These are phyloP conservation scores for Stenolophus ochropezus DNA, from an alignment of 2,888 invertebrate genomes.

Conservation along the genomic window DNA sequence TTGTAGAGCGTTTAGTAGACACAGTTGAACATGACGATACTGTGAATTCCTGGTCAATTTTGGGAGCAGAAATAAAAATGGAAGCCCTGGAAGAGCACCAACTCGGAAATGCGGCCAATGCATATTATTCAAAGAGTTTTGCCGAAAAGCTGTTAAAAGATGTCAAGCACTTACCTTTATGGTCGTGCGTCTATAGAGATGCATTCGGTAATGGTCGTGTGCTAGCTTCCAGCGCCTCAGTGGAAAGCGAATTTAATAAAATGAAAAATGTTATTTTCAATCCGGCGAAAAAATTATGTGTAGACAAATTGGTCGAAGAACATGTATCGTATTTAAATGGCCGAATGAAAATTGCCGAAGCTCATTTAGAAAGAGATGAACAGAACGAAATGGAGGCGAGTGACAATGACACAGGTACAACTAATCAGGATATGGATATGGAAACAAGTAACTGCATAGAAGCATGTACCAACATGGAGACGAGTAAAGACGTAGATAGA, in stretches of 20 bases:
- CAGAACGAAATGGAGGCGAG: not conserved
- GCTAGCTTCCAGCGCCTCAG: constrained; percentile 9
- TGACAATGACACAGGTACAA: no score
- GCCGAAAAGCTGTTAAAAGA: not conserved
- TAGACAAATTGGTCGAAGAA: constrained; percentile 6
- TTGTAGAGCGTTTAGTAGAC: no score
- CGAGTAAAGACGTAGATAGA: no score
- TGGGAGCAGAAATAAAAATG: no score
- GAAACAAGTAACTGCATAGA: no score
- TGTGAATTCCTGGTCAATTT: no score
- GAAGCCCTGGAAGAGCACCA: no score
- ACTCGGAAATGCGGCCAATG: no score
- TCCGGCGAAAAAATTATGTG: not conserved
- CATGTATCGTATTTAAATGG: constrained; percentile 23
- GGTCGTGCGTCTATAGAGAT: not conserved
- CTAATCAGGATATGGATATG: no score
- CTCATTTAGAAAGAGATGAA: not conserved
- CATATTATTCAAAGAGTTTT: not conserved
- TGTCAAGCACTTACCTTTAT: not conserved
- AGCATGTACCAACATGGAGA: no score
- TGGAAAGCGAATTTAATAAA: constrained; percentile 28
- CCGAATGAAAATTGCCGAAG: not conserved
- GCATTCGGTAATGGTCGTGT: not conserved
- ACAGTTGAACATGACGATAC: no score
- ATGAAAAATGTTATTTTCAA: constrained; percentile 22